phyloP scores from a whole-genome alignment of 1,140 invertebrate genomes.

The Ruditapes philippinarum region DNA sequence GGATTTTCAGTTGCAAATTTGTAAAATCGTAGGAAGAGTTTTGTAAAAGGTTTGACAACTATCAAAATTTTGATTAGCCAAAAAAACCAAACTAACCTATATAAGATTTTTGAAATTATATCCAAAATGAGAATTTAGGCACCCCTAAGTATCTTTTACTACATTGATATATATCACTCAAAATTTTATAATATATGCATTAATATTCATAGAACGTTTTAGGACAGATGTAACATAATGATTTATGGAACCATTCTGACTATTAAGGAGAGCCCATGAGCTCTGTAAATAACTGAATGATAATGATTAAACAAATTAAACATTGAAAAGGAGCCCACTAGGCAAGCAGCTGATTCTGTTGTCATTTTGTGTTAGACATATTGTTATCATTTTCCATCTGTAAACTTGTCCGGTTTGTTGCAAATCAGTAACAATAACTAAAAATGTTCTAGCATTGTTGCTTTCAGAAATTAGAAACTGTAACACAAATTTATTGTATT shows the following conservation, averaged over 20 bases:
- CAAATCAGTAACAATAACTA: background rate
- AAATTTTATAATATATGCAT: background rate
- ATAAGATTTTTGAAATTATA: too few species aligned
- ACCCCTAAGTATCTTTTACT: too few species aligned
- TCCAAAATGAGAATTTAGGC: too few species aligned
- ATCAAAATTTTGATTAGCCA: too few species aligned
- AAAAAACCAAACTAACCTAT: too few species aligned
- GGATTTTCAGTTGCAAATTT: too few species aligned
- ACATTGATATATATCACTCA: too few species aligned
- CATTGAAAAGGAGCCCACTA: background rate
- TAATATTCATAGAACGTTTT: background rate
- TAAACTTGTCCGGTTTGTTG: background rate
- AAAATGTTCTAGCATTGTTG: background rate
- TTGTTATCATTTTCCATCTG: background rate
- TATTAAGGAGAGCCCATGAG: background rate
- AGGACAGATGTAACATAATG: background rate
- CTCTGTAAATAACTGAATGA: background rate
- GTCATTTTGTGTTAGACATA: background rate
- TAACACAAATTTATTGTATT: background rate
- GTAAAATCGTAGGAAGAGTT: too few species aligned
- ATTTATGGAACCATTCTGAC: background rate
- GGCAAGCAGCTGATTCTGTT: background rate
- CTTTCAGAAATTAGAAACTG: background rate
- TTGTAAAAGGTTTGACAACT: too few species aligned
- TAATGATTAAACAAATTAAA: background rate